Conservation (phyloP, 1,140 invertebrate genomes). For the Caenorhabditis inopinata region DNA sequence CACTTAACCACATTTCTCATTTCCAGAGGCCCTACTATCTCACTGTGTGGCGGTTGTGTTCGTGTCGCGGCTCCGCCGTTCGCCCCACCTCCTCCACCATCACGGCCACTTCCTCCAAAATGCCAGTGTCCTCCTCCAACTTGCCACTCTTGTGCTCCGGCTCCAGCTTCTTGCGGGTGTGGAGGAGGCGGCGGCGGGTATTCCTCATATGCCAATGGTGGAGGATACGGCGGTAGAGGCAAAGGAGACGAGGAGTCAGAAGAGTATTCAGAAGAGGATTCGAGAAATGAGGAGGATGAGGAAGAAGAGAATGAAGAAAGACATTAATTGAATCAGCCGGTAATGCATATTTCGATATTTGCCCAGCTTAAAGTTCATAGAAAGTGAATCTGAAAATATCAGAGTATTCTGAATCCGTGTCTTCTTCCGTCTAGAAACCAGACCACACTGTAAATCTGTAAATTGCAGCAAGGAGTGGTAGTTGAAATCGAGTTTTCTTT, state of each 20-base stretch:
- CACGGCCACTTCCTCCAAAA: background rate
- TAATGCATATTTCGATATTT: too few species aligned
- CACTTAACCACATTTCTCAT: background rate
- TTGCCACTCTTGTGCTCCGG: background rate
- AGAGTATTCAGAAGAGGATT: background rate
- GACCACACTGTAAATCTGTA: too few species aligned
- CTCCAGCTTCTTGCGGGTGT: conserved; percentile 7
- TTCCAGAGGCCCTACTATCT: background rate
- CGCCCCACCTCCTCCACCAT: background rate
- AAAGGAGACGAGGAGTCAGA: background rate
- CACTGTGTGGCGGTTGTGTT: background rate
- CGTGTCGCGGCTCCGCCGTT: conserved; percentile 15
- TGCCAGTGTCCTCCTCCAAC: conserved; percentile 2
- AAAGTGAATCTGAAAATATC: too few species aligned
- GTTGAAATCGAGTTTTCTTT: too few species aligned
- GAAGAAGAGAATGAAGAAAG: background rate
- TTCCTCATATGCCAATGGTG: background rate
- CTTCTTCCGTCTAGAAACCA: too few species aligned
- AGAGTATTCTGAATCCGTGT: too few species aligned
- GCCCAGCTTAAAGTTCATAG: too few species aligned
- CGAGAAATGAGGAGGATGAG: background rate
- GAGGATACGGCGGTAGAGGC: background rate
- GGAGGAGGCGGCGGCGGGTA: background rate
- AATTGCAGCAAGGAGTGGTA: too few species aligned
- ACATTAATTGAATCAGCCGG: too few species aligned